Evolutionary conservation across 1,140 invertebrate genomes (phyloP).

Genomic region (Bombus balteatus): DNA sequence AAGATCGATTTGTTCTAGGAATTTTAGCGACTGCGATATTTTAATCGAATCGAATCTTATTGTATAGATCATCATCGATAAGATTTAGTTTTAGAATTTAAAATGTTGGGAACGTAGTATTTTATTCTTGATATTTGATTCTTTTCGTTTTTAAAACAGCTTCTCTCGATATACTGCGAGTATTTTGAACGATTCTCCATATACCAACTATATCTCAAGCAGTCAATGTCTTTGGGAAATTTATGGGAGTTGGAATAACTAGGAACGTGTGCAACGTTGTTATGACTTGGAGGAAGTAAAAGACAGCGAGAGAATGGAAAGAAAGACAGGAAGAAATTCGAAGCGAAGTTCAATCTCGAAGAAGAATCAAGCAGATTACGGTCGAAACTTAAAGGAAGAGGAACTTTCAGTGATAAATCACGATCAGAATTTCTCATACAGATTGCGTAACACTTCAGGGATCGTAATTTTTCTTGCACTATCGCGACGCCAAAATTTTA

Average conservation of each 20-base stretch:
- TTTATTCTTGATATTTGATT: neutral
- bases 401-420: slow-evolving; percentile 9
- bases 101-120: neutral
- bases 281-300: neutral
- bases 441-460: neutral
- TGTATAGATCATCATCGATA: too few relatives aligned
- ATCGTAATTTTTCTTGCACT: slow-evolving; percentile 13
- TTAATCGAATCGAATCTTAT: neutral
- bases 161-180: too few relatives aligned
- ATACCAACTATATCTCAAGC: neutral
- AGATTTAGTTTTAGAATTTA: neutral
- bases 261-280: neutral
- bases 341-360: neutral
- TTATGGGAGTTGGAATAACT: neutral
- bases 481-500: slow-evolving; percentile 1
- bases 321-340: neutral
- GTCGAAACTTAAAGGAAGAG: neutral
- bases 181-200: neutral
- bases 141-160: neutral
- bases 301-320: neutral
- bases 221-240: neutral
- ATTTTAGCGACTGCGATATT: too few relatives aligned
- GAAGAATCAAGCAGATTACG: neutral
- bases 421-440: neutral
- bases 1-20: too few relatives aligned